phyloP scores from a whole-genome alignment of 1,140 invertebrate genomes.

The Heliothis virescens region DNA sequence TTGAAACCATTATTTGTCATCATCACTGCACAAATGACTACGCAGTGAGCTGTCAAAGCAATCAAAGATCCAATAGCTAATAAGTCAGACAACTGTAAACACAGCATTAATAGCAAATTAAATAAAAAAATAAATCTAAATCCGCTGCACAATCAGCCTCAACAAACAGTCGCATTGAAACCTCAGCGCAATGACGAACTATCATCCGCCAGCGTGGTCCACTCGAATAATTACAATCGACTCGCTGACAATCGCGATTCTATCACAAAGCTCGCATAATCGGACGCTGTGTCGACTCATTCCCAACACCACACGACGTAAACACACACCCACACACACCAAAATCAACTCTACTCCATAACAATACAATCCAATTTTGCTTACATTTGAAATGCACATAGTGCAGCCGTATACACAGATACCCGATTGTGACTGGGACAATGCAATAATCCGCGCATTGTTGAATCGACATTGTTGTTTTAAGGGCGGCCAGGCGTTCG shows the following conservation, averaged over 20 bases:
- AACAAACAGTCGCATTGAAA: conserved; percentile 62
- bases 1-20: no score
- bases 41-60: background rate
- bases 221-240: conserved; percentile 83
- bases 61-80: background rate
- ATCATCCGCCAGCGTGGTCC: conserved; percentile 74
- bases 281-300: conserved; percentile 77
- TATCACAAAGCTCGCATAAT: conserved; percentile 85
- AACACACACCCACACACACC: conserved; percentile 50
- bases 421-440: conserved; percentile 79
- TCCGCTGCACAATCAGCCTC: conserved; percentile 66
- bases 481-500: conserved; percentile 80
- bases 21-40: background rate
- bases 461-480: conserved; percentile 85
- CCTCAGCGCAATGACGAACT: conserved; percentile 71
- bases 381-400: conserved; percentile 56
- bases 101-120: conserved; percentile 33
- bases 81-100: conserved; percentile 44
- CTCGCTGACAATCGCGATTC: conserved; percentile 85
- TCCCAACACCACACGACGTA: conserved; percentile 63
- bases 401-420: conserved; percentile 64
- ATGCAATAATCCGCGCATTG: conserved; percentile 85
- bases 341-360: conserved; percentile 60
- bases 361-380: conserved; percentile 52
- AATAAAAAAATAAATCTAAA: conserved; percentile 48